Percentiles rank a stretch among this genome's conserved stretches.
phyloP scores from a whole-genome alignment of 2,797 vertebrate genomes.

The Alauda arvensis region DNA sequence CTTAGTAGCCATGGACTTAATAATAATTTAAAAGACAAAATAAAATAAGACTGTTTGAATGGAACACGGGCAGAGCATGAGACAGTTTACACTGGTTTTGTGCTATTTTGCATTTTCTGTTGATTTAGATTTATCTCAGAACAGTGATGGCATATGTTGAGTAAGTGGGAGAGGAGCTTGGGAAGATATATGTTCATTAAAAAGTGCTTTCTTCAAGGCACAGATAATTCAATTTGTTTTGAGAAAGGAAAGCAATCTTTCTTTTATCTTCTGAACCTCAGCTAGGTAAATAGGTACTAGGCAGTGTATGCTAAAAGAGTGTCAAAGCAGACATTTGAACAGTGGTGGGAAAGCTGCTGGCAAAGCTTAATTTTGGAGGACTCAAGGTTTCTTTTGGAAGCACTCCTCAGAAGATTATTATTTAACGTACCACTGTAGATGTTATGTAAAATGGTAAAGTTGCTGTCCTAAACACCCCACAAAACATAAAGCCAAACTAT shows the following conservation, averaged over 20 bases:
- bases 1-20: neutral
- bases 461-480: neutral
- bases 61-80: neutral
- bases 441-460: neutral
- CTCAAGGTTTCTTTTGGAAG: neutral
- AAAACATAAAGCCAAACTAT: neutral
- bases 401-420: neutral
- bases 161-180: neutral
- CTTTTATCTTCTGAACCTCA: conserved; percentile 21
- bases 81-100: neutral
- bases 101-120: neutral
- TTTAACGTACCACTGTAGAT: neutral
- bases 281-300: neutral
- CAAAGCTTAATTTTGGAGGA: neutral
- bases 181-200: neutral
- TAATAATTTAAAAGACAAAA: neutral
- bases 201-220: conserved; percentile 7
- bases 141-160: neutral
- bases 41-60: neutral
- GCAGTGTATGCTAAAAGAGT: neutral
- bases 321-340: neutral
- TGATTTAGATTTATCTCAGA: conserved; percentile 7
- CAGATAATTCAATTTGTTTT: neutral
- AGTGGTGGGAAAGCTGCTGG: neutral
- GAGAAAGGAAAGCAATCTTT: neutral